Base-by-base conservation (phyloP, 2,113 vertebrate species). In the Tachycineta bicolor region DNA sequence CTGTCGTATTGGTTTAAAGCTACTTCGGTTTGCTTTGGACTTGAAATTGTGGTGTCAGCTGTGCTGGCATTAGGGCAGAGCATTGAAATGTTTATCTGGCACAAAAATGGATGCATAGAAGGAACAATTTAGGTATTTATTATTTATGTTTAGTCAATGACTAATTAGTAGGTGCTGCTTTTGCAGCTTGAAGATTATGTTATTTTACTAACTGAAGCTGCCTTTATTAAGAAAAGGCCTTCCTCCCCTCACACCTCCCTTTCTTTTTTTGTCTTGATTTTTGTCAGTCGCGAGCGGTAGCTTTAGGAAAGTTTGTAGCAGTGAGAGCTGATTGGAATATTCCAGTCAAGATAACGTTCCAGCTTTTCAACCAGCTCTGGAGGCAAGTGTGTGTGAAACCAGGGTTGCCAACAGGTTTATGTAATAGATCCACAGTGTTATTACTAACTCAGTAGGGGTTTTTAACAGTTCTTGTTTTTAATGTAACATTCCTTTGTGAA, bases 61-160 rank as follows among this genome's bases (percentile, higher is more conserved):
- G 96, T 97, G 98, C 96, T 97, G 94, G 94, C 97, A 91, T 94
- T 92, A 93, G 85, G 89, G 78, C 90, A 92, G 96, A 95, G 95
- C 95, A 94, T 97, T 94, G 96, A 97, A 94, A 83, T 53, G 94
- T 95, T 96, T 77, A 71, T 83, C 93, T 96, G 97, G 97, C 88
- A 93, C 84, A 68, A 82, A 71, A 96, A 93, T 86, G 94, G 94
- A 97, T 96, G 93, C 94, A 94, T 97, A 98, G 98, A 96, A 97
- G 94, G 95, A 97, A 97, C 76, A 91, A 87, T 95, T 98, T 98
- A 97, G 97, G 94, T 99, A 99, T 99, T 99, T 99, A 99, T 99
- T 99, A 99, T 99, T 98, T 99, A 98, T 99, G 98, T 98, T 99
- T 99, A 99, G 99, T 99, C 99, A 98, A 98, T 99, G 99, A 99